Evolutionary conservation across 2,797 vertebrate genomes (phyloP), one percentile per base, ranked within the genome.

Genomic region (Phrynocephalus vlangalii): DNA sequence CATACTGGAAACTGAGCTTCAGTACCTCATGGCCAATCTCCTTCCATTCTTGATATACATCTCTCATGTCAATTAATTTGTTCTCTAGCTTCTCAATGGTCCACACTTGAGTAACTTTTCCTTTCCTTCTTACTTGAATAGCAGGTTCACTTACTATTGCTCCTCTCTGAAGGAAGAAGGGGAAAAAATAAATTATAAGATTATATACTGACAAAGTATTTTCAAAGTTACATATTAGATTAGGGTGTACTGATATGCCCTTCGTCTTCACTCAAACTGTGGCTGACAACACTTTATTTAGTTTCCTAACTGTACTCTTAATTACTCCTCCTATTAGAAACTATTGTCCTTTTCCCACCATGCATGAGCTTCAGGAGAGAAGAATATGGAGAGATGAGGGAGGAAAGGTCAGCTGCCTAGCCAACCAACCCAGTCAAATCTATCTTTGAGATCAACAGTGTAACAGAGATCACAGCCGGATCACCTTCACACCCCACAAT

Each of bases 1-100:
- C 15, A 9, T 20, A 88, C 92, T 79, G 9, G 66, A 86, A 92
- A 87, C 33, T 88, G 0, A 80, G 48, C 76, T 88, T 87, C 30
- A 92, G 77, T 96, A 95, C 95, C 93, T 99, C 98, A 7, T 97
- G 97, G 78, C 95, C 94, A 87, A 97, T 98, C 91, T 99, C 98
- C 93, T 97, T 99, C 98, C 99, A 99, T 94, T 99, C 98, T 94
- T 98, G 98, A 95, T 99, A 99, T 91, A 98, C 96, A 83, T 99
- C 98, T 95, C 99, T 97, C 99, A 99, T 99, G 90, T 99, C 99
- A 92, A 99, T 98, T 89, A 99, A 94, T 92, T 98, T 99, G 96
- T 99, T 99, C 95, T 99, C 99, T 93, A 99, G 96, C 94, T 98
- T 99, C 94, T 99, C 99, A 52, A 99, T 99, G 94, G 98, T 98